These are phyloP conservation scores for Chymomyza costata DNA, from an alignment of 1,140 invertebrate species.

Conservation along the genomic window DNA sequence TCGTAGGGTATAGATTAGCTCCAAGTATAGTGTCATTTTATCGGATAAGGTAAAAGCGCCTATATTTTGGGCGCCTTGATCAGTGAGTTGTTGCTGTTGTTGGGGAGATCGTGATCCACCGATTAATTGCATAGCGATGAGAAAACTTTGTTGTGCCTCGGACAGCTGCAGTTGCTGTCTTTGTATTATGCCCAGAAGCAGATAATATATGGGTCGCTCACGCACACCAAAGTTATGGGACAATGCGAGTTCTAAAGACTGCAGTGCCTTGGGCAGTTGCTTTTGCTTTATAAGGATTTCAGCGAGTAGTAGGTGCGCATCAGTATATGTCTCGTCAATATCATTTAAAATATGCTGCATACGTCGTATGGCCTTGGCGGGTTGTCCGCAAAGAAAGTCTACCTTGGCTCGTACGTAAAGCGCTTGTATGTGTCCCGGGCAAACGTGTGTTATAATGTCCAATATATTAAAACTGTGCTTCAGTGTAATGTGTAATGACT, in stretches of 20 bases:
- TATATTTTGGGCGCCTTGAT: conserved; percentile 4
- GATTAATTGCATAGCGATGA: conserved; percentile 80
- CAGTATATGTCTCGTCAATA: conserved; percentile 85
- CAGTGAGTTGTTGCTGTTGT: conserved; percentile 9
- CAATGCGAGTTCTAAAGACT: conserved; percentile 90
- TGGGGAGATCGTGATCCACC: conserved; percentile 43
- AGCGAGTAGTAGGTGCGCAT: conserved; percentile 91
- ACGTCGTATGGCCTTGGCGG: conserved; percentile 79
- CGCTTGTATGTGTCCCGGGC: conserved; percentile 87
- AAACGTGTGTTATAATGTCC: conserved; percentile 84
- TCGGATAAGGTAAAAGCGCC: conserved; percentile 82
- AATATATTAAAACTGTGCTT: conserved; percentile 81
- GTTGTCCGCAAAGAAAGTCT: conserved; percentile 86
- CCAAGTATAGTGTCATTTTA: conserved; percentile 90
- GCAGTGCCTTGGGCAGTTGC: conserved; percentile 86
- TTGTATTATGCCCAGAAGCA: conserved; percentile 88
- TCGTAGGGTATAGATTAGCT: conserved; percentile 88
- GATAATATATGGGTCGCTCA: conserved; percentile 93
- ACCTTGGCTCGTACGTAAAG: conserved; percentile 86
- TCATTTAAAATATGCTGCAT: conserved; percentile 85
- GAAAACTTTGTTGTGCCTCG: conserved; percentile 86
- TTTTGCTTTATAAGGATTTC: conserved; percentile 87
- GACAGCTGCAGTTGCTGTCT: conserved; percentile 85
- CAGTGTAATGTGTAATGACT: conserved; percentile 74
- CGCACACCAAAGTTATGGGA: conserved; percentile 94